Evolutionary conservation across 1,140 invertebrate species (phyloP), one percentile per base, ranked within the genome.

Genomic region (Drusus annulatus): DNA sequence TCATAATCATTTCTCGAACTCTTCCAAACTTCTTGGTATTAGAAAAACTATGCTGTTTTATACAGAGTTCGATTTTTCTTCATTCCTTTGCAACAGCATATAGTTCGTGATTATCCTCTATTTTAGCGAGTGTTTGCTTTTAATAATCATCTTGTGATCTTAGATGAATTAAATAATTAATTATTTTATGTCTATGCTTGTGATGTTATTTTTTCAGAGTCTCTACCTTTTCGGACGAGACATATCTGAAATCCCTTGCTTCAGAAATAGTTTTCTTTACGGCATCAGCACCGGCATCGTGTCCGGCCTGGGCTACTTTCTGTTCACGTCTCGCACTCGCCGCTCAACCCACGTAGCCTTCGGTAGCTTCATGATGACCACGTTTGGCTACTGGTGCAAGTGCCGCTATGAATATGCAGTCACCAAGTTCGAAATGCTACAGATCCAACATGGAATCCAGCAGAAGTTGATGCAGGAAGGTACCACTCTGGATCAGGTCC

Each of bases 231-330:
- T 92, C 83, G 90, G 90, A 5, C 84, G 86, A 79, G 89, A 92
- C 84, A 76, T 92, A 5, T 84, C 85, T 8, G 86, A 89, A 85
- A 90, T 92, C 25, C 91, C 92, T 3, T 93, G 92, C 82, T 92
- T 91, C 85, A 87, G 90, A 60, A 87, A 87, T 50, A 91, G 89
- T 82, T 89, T 90, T 80, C 73, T 92, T 0, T 90, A 89, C 84
- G 92, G 93, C 19, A 92, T 93, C 31, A 85, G 87, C 36, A 86
- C 90, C 51, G 93, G 93, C 23, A 81, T 93, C 19, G 90, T 85
- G 2, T 83, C 85, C 54, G 93, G 92, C 5, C 80, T 93, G 54
- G 83, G 85, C 5, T 87, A 89, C 51, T 94, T 94, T 84, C 86
- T 93, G 84, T 90, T 91, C 52, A 93, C 93, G 13, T 93, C 92